phyloP scores from a whole-genome alignment of 2,113 vertebrate genomes.

The Actinemys pallida region DNA sequence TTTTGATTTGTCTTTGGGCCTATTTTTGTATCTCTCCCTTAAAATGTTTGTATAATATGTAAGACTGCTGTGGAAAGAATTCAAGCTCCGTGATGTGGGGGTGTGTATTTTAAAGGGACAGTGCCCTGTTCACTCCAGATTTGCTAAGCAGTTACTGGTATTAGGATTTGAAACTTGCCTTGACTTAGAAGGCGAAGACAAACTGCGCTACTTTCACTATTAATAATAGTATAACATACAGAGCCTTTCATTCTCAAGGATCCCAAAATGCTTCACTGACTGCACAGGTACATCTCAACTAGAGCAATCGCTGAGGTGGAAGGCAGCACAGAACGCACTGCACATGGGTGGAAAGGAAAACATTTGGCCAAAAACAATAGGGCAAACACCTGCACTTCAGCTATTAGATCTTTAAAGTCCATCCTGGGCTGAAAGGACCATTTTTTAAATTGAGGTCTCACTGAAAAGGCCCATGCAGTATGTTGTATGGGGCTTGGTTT shows the following conservation, averaged over 20 bases:
- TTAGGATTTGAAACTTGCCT: neutral
- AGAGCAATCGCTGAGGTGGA: neutral
- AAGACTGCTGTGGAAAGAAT: conserved; percentile 8
- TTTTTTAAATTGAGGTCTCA: neutral
- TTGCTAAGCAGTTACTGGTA: neutral
- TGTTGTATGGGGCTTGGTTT: neutral
- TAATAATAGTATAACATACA: neutral
- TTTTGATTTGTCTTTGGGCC: conserved; percentile 38
- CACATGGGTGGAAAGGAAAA: neutral
- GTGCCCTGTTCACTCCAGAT: neutral
- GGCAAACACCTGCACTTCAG: neutral
- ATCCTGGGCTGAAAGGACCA: neutral
- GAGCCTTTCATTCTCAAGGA: neutral
- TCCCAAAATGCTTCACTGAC: neutral
- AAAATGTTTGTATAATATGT: neutral
- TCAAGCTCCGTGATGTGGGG: neutral
- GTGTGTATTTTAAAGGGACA: neutral
- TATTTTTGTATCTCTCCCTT: conserved; percentile 20
- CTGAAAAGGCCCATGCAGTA: neutral
- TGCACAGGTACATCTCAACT: neutral
- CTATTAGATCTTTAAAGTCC: neutral
- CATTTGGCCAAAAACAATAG: neutral
- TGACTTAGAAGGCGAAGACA: neutral
- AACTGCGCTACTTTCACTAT: neutral
- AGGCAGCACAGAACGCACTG: neutral